phyloP scores from a whole-genome alignment of 1,140 invertebrate species.

The Lineus longissimus region DNA sequence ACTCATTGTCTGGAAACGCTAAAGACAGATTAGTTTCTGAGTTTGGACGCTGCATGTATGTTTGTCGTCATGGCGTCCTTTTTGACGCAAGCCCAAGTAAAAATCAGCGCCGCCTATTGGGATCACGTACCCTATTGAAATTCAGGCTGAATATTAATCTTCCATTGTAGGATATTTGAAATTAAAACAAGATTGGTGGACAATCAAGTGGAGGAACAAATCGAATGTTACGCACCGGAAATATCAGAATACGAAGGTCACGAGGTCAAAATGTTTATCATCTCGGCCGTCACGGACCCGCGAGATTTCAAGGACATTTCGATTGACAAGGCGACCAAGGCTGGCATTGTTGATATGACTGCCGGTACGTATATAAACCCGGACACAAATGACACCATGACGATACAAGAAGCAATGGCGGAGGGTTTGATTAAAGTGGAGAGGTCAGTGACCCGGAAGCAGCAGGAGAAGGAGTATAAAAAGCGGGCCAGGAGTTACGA shows the following conservation, averaged over 20 bases:
- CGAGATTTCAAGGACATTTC: slow-evolving; percentile 28
- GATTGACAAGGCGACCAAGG: slow-evolving; percentile 34
- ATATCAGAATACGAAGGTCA: slow-evolving; percentile 30
- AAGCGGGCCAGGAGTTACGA: slow-evolving; percentile 27
- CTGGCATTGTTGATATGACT: slow-evolving; percentile 1
- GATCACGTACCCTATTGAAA: no score
- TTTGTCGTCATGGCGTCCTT: no score
- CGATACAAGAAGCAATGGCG: slow-evolving; percentile 58
- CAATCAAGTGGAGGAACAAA: no score
- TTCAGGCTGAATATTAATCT: no score
- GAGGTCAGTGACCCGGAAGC: slow-evolving; percentile 37
- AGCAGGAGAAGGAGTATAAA: slow-evolving; percentile 42
- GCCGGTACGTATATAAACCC: slow-evolving; percentile 25
- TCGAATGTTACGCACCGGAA: slow-evolving; percentile 10
- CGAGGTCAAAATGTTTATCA: slow-evolving; percentile 43
- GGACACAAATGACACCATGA: slow-evolving; percentile 36
- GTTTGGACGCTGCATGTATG: no score
- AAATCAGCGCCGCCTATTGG: no score
- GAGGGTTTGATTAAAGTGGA: slow-evolving; percentile 53
- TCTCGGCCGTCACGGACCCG: slow-evolving; percentile 42
- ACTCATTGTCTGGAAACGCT: no score
- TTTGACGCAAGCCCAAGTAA: no score
- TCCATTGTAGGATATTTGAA: no score
- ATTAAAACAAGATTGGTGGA: no score
- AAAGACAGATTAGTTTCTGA: no score